Percentiles rank a stretch among this genome's conserved stretches.
Evolutionary conservation across 2,113 vertebrate genomes (phyloP).

Genomic region (Gyps fulvus): DNA sequence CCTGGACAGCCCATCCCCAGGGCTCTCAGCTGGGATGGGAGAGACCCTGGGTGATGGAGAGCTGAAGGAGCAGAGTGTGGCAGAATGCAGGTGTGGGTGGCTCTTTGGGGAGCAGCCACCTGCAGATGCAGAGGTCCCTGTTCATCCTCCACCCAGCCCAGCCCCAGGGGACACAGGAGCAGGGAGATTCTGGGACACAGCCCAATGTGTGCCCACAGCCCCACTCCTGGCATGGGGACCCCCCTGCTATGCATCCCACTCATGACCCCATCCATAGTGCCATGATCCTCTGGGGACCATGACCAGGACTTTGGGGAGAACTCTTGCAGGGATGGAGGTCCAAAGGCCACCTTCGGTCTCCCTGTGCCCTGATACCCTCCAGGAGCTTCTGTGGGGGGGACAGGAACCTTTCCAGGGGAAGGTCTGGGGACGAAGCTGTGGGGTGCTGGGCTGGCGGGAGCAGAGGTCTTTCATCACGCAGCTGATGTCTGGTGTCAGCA

Average conservation of each 20-base stretch:
- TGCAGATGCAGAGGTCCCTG: not conserved
- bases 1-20: not conserved
- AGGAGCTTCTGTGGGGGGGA: not conserved
- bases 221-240: not conserved
- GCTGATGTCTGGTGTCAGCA: constrained; percentile 25
- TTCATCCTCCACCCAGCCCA: not conserved
- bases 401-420: not conserved
- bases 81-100: fast-evolving
- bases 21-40: not conserved
- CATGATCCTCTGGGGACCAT: not conserved
- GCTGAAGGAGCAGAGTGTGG: not conserved
- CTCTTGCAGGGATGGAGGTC: not conserved
- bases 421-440: not conserved
- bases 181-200: not conserved
- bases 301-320: not conserved
- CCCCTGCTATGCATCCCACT: fast-evolving
- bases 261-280: fast-evolving
- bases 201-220: not conserved
- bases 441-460: not conserved
- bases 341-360: not conserved
- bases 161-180: not conserved
- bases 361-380: not conserved
- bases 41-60: not conserved
- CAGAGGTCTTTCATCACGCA: constrained; percentile 14
- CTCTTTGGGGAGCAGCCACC: not conserved